phyloP scores from a whole-genome alignment of 2,113 vertebrate genomes.

The Malurus melanocephalus region DNA sequence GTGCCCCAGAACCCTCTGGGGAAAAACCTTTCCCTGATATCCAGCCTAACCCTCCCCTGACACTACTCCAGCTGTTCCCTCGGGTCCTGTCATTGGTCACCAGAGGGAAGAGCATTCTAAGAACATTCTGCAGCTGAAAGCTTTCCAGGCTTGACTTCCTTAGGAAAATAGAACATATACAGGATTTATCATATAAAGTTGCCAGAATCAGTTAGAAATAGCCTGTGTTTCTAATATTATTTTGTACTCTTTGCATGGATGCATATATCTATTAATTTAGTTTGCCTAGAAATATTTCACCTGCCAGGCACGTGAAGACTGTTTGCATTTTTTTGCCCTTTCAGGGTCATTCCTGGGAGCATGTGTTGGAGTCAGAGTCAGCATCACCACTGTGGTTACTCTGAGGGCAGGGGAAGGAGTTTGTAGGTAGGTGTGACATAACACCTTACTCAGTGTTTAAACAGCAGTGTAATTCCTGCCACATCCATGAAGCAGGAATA shows the following conservation, averaged over 20 bases:
- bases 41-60: not conserved
- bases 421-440: not conserved
- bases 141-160: not conserved
- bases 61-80: not conserved
- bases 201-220: not conserved
- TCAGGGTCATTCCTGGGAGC: accelerated
- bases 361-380: not conserved
- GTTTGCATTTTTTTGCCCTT: not conserved
- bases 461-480: not conserved
- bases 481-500: not conserved
- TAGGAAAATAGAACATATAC: not conserved
- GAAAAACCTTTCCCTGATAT: not conserved
- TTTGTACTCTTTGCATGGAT: not conserved
- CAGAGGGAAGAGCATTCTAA: not conserved
- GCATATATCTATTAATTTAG: not conserved
- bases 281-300: not conserved
- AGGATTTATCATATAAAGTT: not conserved
- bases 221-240: not conserved
- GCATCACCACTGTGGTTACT: not conserved
- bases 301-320: not conserved
- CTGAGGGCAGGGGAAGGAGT: not conserved
- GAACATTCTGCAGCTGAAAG: not conserved
- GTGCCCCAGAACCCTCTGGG: accelerated
- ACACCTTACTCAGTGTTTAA: not conserved
- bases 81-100: not conserved